A percentile compares a stretch with the other conserved stretches of the same genome.
Conservation (phyloP, 2,113 vertebrate species). For the Ptychochromis oligacanthus region DNA sequence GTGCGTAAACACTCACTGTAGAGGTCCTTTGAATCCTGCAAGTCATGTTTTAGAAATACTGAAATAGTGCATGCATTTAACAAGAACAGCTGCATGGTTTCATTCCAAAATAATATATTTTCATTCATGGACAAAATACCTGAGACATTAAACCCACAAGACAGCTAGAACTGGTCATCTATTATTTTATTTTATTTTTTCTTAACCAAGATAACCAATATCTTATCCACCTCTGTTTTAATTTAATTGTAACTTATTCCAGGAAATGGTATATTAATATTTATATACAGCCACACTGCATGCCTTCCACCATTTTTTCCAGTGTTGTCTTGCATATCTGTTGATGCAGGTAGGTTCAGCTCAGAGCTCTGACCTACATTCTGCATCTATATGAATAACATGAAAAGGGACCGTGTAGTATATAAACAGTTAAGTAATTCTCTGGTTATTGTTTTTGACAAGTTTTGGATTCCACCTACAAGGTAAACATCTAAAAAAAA, state of each 20-base stretch:
- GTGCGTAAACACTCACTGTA: conserved; percentile 90
- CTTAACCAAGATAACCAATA: too few relatives aligned
- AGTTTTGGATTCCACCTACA: rapidly evolving
- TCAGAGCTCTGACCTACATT: neutral
- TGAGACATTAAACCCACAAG: neutral
- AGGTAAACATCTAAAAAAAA: neutral
- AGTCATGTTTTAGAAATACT: neutral
- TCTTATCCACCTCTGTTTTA: too few relatives aligned
- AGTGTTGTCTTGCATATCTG: neutral
- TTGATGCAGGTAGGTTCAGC: neutral
- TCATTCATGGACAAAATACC: neutral
- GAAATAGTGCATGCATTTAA: neutral
- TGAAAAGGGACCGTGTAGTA: neutral
- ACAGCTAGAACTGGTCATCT: neutral
- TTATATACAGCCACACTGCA: neutral
- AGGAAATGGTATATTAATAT: too few relatives aligned
- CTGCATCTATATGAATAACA: neutral
- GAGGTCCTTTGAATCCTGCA: conserved; percentile 84
- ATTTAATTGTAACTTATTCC: neutral
- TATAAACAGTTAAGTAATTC: neutral
- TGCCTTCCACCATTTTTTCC: neutral
- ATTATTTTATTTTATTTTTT: neutral
- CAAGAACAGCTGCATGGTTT: rapidly evolving
- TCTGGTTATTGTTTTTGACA: neutral
- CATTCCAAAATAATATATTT: neutral